Evolutionary conservation across 2,888 invertebrate genomes (phyloP), one percentile per base, ranked within the genome.

Genomic region (Sympetrum striolatum): DNA sequence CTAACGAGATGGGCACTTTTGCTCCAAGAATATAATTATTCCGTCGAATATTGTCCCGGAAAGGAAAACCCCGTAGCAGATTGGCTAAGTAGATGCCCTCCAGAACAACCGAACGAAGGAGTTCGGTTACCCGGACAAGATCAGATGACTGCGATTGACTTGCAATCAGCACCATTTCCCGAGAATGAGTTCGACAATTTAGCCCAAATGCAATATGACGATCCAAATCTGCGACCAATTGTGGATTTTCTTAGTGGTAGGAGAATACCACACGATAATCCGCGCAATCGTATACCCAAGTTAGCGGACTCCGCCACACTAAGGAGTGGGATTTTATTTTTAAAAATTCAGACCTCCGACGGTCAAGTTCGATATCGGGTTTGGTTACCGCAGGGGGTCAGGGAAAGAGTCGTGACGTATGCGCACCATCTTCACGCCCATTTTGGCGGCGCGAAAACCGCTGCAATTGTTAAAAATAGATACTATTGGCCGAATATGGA

Each of bases 271-370:
- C 2, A 3, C 2, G 2, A 1, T 58, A 4, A 3, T 5, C 5
- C 2, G 15, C 58, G 1, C 22, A 58, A 1, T 58, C 5, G 2
- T 58, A 1, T 1, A 3, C 2, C 1, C 14, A 58, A 22, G 5
- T 2, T 58, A 1, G 14, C 58, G 2, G 22, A 58, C 14, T 3
- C 5, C 22, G 14, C 2, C 2, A 58, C 14, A 58, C 22, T 58
- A 5, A 18, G 2, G 2, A 1, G 5, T 1, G 58, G 1, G 58
- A 18, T 3, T 1, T 4, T 1, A 22, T 1, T 1, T 1, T 3
- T 3, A 5, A 4, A 1, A 22, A 5, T 58, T 58, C 14, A 58
- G 5, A 58, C 2, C n/a, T n/a, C n/a, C n/a, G n/a, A n/a, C 2
- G 5, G 22, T 3, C 58, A 1, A 22, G 58, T 18, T 1, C 2